Percentiles rank a stretch among this genome's conserved stretches.
Conservation (phyloP, 1,140 invertebrate genomes). For the Cotesia chilonis region DNA sequence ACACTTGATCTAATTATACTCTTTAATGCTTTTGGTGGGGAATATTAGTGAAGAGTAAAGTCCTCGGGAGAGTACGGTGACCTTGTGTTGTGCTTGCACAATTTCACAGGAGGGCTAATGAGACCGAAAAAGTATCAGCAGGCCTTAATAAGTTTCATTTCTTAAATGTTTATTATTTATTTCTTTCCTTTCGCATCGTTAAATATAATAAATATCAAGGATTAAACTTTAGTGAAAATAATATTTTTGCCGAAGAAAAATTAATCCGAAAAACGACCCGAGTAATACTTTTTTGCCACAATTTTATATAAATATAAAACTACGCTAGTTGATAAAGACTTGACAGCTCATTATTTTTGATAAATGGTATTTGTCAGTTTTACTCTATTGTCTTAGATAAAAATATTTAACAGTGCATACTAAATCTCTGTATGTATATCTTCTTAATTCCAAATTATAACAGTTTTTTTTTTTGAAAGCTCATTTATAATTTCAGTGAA, state of each 20-base stretch:
- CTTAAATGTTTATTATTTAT: constrained; percentile 1
- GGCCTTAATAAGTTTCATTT: not conserved
- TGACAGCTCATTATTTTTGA: constrained; percentile 5
- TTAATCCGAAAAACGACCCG: too few species aligned
- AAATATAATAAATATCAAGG: not conserved
- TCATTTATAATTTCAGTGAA: too few species aligned
- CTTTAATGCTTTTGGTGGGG: not conserved
- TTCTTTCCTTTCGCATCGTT: too few species aligned
- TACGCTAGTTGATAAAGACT: not conserved
- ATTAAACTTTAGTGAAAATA: not conserved
- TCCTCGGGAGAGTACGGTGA: constrained; percentile 20
- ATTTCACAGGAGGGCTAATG: constrained; percentile 13
- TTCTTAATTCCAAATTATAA: too few species aligned
- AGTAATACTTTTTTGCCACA: too few species aligned
- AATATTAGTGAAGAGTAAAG: constrained; percentile 1
- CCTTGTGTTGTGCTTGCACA: constrained; percentile 9
- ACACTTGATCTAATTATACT: constrained; percentile 18
- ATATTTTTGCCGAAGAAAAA: too few species aligned
- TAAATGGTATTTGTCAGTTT: not conserved
- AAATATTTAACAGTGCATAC: not conserved
- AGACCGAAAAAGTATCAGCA: not conserved
- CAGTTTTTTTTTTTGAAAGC: too few species aligned
- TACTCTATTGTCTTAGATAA: not conserved
- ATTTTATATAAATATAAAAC: too few species aligned
- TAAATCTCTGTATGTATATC: not conserved